Evolutionary conservation across 2,113 vertebrate species (phyloP).

Genomic region (Eretmochelys imbricata): DNA sequence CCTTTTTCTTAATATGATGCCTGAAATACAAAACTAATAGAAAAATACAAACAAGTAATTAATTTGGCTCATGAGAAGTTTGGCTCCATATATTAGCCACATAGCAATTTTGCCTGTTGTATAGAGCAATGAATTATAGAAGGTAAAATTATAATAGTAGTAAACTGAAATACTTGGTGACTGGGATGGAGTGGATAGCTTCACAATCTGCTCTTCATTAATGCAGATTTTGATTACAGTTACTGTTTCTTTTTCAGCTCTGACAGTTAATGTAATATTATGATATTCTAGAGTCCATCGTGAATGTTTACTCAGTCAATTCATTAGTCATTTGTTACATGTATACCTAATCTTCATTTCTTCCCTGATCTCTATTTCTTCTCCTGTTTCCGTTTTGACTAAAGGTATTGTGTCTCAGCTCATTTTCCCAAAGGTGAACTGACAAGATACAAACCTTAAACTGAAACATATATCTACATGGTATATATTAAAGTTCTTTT

Average conservation of each 20-base stretch:
- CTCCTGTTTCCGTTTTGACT: constrained; percentile 72
- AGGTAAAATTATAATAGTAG: background rate
- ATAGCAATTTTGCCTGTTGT: background rate
- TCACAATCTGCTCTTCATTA: background rate
- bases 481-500: constrained; percentile 15
- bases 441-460: constrained; percentile 27
- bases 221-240: background rate
- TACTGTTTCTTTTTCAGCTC: constrained; percentile 17
- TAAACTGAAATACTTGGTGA: background rate
- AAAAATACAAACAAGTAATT: background rate
- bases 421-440: constrained; percentile 36
- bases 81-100: background rate
- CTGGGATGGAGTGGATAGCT: constrained; percentile 18
- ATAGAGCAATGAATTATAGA: constrained; percentile 22
- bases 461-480: background rate
- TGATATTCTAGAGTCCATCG: constrained; percentile 20
- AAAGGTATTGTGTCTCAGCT: constrained; percentile 49
- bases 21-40: constrained; percentile 10
- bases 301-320: constrained; percentile 23
- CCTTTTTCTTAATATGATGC: background rate
- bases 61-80: background rate
- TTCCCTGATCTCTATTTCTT: constrained; percentile 74
- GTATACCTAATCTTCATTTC: constrained; percentile 65
- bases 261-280: constrained; percentile 28
- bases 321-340: constrained; percentile 68